These are phyloP conservation scores for Acanthococcus lagerstroemiae DNA, from an alignment of 2,888 invertebrate genomes.

Conservation along the genomic window DNA sequence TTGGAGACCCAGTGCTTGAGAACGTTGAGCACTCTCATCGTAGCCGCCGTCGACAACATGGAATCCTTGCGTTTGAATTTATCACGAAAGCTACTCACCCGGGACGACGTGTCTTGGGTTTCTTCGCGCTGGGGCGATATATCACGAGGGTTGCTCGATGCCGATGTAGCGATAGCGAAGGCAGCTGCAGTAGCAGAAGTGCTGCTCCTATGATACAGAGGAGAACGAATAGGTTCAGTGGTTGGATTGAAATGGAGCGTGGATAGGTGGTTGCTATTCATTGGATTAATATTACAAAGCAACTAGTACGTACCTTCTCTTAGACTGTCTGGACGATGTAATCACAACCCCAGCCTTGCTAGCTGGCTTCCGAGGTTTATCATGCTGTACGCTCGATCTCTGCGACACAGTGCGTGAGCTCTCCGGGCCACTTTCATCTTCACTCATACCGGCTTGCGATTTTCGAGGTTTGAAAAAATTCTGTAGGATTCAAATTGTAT, in stretches of 20 bases:
- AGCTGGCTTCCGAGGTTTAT: conserved; percentile 44
- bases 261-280: no score
- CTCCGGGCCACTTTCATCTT: conserved; percentile 25
- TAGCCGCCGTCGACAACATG: conserved; percentile 83
- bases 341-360: conserved; percentile 80
- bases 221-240: no score
- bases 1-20: conserved; percentile 86
- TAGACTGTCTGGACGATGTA: conserved; percentile 77
- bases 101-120: conserved; percentile 3
- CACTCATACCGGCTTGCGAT: conserved; percentile 26
- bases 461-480: conserved; percentile 25
- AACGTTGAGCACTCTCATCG: conserved; percentile 83
- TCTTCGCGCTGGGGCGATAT: conserved; percentile 41
- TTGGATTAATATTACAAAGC: background rate
- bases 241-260: no score
- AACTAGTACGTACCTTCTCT: conserved; percentile 56
- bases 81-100: conserved; percentile 40
- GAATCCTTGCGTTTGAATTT: conserved; percentile 50
- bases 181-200: conserved; percentile 79
- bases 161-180: conserved; percentile 84
- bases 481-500: background rate
- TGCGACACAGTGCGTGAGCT: conserved; percentile 33
- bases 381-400: conserved; percentile 52
- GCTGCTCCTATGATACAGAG: conserved; percentile 61
- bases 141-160: conserved; percentile 70